A percentile compares a stretch with the other conserved stretches of the same genome.
Conservation (phyloP, 2,797 vertebrate genomes). For the Echeneis naucrates region DNA sequence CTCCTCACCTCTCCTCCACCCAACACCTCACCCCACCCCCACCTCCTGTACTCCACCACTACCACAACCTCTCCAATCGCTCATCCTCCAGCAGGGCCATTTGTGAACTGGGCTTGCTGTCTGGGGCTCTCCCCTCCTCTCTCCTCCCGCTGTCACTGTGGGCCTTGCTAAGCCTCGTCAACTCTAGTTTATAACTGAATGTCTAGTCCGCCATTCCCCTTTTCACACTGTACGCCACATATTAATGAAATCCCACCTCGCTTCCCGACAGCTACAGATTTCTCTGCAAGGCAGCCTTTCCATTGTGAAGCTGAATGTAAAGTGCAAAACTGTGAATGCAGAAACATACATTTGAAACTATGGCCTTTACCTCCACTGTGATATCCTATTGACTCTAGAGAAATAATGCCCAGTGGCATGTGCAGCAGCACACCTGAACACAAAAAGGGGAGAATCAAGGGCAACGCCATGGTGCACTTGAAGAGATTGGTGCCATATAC, state of each 20-base stretch:
- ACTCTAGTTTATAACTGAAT: constrained; percentile 66
- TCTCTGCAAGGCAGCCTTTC: not conserved
- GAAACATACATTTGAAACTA: not conserved
- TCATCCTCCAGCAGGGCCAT: constrained; percentile 69
- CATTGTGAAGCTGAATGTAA: not conserved
- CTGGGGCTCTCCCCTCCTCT: constrained; percentile 72
- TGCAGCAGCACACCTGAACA: constrained; percentile 23
- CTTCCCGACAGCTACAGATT: constrained; percentile 25
- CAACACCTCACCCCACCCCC: constrained; percentile 24
- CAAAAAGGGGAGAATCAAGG: constrained; percentile 46
- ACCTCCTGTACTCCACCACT: constrained; percentile 37
- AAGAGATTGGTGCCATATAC: constrained; percentile 53
- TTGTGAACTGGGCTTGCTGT: constrained; percentile 67
- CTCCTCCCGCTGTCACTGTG: constrained; percentile 54
- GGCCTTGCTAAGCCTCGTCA: constrained; percentile 48
- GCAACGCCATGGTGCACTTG: constrained; percentile 26
- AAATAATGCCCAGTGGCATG: constrained; percentile 10
- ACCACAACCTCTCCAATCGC: constrained; percentile 53
- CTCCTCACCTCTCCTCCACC: constrained; percentile 41
- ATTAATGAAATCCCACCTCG: constrained; percentile 38
- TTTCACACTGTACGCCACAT: constrained; percentile 27
- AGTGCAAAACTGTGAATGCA: not conserved
- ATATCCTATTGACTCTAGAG: constrained; percentile 13
- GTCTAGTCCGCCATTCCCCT: constrained; percentile 46
- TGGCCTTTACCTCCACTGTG: not conserved